phyloP scores from a whole-genome alignment of 2,888 invertebrate genomes.

The Euclidia mi region DNA sequence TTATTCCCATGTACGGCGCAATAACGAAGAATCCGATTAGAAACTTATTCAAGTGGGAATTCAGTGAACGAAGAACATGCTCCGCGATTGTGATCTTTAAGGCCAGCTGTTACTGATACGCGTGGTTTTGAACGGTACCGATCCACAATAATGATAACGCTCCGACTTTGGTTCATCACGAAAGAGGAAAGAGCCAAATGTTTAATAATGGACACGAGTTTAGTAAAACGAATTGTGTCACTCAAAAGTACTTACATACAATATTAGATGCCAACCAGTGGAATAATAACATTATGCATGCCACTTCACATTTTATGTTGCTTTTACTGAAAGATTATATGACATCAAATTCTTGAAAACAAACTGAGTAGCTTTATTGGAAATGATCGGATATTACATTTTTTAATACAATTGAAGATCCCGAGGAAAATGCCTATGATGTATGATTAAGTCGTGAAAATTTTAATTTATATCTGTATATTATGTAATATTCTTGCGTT shows the following conservation, averaged over 20 bases:
- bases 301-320: too few relatives aligned
- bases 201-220: constrained; percentile 1
- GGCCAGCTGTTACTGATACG: constrained; percentile 3
- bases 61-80: constrained; percentile 12
- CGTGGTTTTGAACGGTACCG: constrained; percentile 6
- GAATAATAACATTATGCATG: background rate
- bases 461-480: too few relatives aligned
- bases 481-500: too few relatives aligned
- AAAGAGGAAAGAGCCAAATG: constrained; percentile 14
- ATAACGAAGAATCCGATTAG: constrained; percentile 7
- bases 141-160: constrained; percentile 22
- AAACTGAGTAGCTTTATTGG: too few relatives aligned
- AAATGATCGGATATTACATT: too few relatives aligned
- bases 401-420: too few relatives aligned
- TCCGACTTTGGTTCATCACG: constrained; percentile 34
- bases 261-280: background rate
- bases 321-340: too few relatives aligned
- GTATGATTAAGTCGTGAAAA: too few relatives aligned
- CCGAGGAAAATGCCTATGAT: too few relatives aligned
- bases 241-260: too few relatives aligned
- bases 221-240: background rate
- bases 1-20: constrained; percentile 11
- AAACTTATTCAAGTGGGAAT: constrained; percentile 8
- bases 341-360: too few relatives aligned
- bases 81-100: constrained; percentile 12